A percentile compares a stretch with the other conserved stretches of the same genome.
phyloP scores from a whole-genome alignment of 2,888 invertebrate genomes.

The Tetheella fluctuosa region DNA sequence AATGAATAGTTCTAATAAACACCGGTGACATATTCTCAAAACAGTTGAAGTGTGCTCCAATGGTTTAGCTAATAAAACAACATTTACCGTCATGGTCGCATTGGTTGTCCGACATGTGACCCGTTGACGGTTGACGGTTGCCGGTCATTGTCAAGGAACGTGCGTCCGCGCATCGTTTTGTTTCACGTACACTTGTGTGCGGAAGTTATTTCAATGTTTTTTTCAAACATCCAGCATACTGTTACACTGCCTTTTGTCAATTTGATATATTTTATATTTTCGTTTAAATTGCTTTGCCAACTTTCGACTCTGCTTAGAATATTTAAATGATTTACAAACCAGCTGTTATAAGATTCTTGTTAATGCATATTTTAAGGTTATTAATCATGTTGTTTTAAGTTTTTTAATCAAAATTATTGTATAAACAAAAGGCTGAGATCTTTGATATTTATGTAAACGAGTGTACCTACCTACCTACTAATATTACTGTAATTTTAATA shows the following conservation, averaged over 20 bases:
- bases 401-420: too few relatives aligned
- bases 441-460: neutral
- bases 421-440: neutral
- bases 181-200: neutral
- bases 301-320: too few relatives aligned
- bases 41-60: neutral
- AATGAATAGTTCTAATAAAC: neutral
- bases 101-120: slow-evolving; percentile 30
- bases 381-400: too few relatives aligned
- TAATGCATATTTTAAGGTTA: too few relatives aligned
- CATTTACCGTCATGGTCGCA: slow-evolving; percentile 20
- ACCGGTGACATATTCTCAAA: neutral
- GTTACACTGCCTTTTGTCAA: neutral
- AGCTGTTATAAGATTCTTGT: too few relatives aligned
- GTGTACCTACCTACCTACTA: too few relatives aligned
- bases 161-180: slow-evolving; percentile 18
- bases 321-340: too few relatives aligned
- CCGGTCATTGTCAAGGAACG: slow-evolving; percentile 45
- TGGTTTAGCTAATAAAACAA: neutral
- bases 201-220: neutral
- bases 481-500: neutral
- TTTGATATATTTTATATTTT: neutral
- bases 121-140: slow-evolving; percentile 8
- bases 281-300: too few relatives aligned
- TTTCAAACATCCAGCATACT: neutral